phyloP scores from a whole-genome alignment of 2,113 vertebrate species.

The Salminus brasiliensis region DNA sequence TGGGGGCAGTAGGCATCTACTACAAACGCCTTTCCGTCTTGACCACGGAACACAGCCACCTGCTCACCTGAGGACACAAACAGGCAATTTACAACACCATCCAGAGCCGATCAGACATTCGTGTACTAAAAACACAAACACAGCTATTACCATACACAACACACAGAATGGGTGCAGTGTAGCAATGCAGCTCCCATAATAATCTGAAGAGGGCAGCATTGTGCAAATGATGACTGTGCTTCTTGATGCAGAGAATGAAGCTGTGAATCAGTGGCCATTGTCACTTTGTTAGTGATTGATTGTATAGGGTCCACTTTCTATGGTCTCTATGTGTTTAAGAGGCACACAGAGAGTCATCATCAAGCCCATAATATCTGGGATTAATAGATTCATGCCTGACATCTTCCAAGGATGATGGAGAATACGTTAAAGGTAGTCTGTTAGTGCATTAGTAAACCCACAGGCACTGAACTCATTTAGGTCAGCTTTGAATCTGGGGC shows the following conservation, averaged over 20 bases:
- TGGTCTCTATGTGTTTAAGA: neutral
- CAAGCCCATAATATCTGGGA: too few relatives aligned
- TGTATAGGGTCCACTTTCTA: too few relatives aligned
- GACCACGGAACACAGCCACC: slow-evolving; percentile 69
- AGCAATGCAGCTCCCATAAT: neutral
- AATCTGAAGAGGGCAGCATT: slow-evolving; percentile 16
- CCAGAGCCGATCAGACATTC: neutral
- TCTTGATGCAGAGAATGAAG: neutral
- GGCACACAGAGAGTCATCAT: neutral
- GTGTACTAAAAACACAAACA: neutral
- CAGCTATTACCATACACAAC: neutral
- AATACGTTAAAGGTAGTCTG: neutral
- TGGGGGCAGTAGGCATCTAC: slow-evolving; percentile 82
- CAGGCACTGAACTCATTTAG: neutral
- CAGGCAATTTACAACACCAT: neutral
- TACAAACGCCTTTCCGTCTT: slow-evolving; percentile 71
- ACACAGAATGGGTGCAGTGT: too few relatives aligned
- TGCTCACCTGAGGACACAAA: slow-evolving; percentile 69
- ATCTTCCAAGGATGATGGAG: neutral
- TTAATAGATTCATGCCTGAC: neutral
- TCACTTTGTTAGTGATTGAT: too few relatives aligned
- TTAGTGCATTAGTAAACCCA: neutral
- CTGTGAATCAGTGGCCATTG: too few relatives aligned
- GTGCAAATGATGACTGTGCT: neutral
- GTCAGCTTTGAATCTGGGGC: neutral